Conservation (phyloP, 2,113 vertebrate genomes). For the Beaufortia kweichowensis region DNA sequence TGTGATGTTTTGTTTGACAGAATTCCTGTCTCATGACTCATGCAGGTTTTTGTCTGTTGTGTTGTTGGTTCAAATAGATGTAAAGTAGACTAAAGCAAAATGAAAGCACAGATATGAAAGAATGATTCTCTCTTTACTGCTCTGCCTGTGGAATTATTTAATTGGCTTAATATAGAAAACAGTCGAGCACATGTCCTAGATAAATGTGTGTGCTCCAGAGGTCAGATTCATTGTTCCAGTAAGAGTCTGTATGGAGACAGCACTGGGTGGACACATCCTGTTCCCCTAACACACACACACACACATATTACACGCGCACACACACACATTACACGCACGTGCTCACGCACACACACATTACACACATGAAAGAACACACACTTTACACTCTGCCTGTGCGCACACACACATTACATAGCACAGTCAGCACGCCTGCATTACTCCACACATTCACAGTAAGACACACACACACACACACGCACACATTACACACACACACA, state of each 20-base stretch:
- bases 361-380: background rate
- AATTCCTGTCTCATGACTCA: slow-evolving; percentile 38
- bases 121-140: too few species aligned
- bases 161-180: too few species aligned
- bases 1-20: background rate
- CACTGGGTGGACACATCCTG: slow-evolving; percentile 56
- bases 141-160: too few species aligned
- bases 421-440: too few species aligned
- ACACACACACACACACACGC: too few species aligned
- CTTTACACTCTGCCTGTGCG: background rate
- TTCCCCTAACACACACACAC: slow-evolving; percentile 6
- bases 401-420: too few species aligned
- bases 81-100: too few species aligned
- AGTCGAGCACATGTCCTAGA: too few species aligned
- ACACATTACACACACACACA: too few species aligned
- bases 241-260: slow-evolving; percentile 44
- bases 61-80: too few species aligned
- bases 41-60: slow-evolving; percentile 12
- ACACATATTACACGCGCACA: background rate
- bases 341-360: background rate
- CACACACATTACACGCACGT: slow-evolving; percentile 7
- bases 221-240: slow-evolving; percentile 53
- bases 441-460: too few species aligned
- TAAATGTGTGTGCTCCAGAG: slow-evolving; percentile 26
- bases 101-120: too few species aligned